A percentile compares a stretch with the other conserved stretches of the same genome.
Conservation (phyloP, 1,140 invertebrate species). For the Mesaphorura yosii region DNA sequence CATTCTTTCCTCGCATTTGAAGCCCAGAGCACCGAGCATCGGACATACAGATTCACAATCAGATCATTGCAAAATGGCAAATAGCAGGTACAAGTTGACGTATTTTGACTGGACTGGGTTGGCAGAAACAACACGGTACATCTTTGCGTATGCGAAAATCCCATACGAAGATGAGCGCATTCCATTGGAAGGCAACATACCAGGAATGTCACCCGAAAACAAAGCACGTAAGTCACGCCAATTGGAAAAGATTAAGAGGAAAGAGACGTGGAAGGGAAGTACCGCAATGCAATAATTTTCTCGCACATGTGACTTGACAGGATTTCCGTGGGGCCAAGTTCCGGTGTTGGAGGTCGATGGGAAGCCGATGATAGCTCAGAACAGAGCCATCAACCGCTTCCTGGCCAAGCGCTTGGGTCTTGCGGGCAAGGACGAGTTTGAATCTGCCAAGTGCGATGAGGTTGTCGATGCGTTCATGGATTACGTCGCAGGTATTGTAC, state of each 20-base stretch:
- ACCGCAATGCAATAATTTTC: too few species aligned
- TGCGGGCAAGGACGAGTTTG: constrained; percentile 48
- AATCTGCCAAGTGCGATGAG: constrained; percentile 49
- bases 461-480: constrained; percentile 47
- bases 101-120: constrained; percentile 51
- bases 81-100: constrained; percentile 38
- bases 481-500: constrained; percentile 4
- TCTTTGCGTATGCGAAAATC: constrained; percentile 45
- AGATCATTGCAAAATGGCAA: too few species aligned
- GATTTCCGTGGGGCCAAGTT: constrained; percentile 48
- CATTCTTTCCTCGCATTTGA: too few species aligned
- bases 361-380: constrained; percentile 46
- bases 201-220: background rate
- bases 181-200: constrained; percentile 31
- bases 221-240: background rate
- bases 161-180: constrained; percentile 47
- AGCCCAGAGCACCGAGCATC: too few species aligned
- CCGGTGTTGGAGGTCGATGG: constrained; percentile 56
- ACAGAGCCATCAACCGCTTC: constrained; percentile 51
- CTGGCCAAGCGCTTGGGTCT: constrained; percentile 49
- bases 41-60: too few species aligned
- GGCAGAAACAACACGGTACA: constrained; percentile 46
- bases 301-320: background rate
- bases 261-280: too few species aligned
- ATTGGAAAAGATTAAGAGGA: too few species aligned